These are phyloP conservation scores for Epinephelus coioides DNA, from an alignment of 2,797 vertebrate genomes.

Conservation along the genomic window DNA sequence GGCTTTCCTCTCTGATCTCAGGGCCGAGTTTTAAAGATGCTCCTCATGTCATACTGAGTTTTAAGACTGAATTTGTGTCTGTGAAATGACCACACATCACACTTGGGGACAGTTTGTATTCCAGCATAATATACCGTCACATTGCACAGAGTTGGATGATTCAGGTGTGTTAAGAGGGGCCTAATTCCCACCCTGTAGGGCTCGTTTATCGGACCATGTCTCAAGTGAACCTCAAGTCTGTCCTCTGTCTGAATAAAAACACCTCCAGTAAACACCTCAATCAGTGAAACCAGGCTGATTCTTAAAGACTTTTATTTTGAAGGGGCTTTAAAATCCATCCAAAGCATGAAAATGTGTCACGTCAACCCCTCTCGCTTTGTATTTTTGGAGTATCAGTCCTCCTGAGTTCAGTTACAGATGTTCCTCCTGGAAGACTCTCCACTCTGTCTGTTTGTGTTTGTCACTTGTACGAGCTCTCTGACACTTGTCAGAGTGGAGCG, in stretches of 20 bases:
- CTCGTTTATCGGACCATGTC: neutral
- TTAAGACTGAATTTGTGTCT: neutral
- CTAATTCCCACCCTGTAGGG: neutral
- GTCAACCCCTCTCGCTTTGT: neutral
- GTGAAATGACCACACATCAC: neutral
- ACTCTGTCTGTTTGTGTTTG: slow-evolving; percentile 19
- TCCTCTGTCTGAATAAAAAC: neutral
- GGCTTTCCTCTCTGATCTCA: neutral
- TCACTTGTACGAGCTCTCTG: slow-evolving; percentile 6
- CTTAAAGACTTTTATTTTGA: neutral
- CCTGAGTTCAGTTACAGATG: slow-evolving; percentile 4
- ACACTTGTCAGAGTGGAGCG: slow-evolving; percentile 29
- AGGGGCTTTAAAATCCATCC: neutral
- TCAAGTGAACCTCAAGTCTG: neutral
- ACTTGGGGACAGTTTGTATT: neutral
- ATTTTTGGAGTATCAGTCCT: neutral
- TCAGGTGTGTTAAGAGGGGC: neutral
- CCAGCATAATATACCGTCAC: too few species aligned
- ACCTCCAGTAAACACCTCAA: neutral
- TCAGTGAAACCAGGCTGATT: too few species aligned
- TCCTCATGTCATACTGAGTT: neutral
- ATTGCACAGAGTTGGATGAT: neutral
- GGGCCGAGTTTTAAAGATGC: neutral
- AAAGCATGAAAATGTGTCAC: neutral
- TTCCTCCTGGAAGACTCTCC: slow-evolving; percentile 25